Percentiles rank a stretch among this genome's conserved stretches.
Evolutionary conservation across 1,140 invertebrate genomes (phyloP).

Genomic region (Atta texana): DNA sequence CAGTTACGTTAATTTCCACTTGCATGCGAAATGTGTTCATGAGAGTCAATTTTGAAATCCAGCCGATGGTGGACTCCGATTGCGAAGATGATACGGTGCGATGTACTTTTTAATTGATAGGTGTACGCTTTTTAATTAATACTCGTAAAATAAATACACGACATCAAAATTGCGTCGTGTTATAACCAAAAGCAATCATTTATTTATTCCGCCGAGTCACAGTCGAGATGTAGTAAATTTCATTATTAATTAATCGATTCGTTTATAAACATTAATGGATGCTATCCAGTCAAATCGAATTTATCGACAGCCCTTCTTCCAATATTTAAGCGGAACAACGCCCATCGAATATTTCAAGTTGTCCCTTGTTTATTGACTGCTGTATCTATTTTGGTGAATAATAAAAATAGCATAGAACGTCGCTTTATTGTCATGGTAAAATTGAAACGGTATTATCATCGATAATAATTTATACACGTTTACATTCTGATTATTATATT

Average conservation of each 20-base stretch:
- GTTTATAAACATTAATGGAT: conserved; percentile 52
- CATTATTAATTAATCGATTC: conserved; percentile 57
- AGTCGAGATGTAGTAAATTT: conserved; percentile 20
- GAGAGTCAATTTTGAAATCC: conserved; percentile 34
- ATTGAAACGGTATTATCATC: conserved; percentile 9
- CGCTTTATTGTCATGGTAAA: background rate
- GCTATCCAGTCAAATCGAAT: conserved; percentile 22
- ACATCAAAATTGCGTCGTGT: background rate
- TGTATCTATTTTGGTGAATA: conserved; percentile 15
- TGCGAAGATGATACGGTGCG: conserved; percentile 35
- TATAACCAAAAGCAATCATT: conserved; percentile 26
- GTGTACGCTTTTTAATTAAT: conserved; percentile 55
- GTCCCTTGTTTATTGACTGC: conserved; percentile 24
- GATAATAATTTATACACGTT: conserved; percentile 14
- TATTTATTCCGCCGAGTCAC: conserved; percentile 26
- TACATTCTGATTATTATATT: background rate
- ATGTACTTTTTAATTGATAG: conserved; percentile 54
- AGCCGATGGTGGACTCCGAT: too few species aligned
- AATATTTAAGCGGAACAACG: conserved; percentile 31
- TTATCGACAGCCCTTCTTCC: conserved; percentile 21
- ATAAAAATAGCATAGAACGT: conserved; percentile 1
- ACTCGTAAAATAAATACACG: background rate
- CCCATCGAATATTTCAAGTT: conserved; percentile 29
- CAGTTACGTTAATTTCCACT: conserved; percentile 42
- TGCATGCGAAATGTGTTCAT: conserved; percentile 10